Evolutionary conservation across 2,113 vertebrate species (phyloP).

Genomic region (Tapirus terrestris): DNA sequence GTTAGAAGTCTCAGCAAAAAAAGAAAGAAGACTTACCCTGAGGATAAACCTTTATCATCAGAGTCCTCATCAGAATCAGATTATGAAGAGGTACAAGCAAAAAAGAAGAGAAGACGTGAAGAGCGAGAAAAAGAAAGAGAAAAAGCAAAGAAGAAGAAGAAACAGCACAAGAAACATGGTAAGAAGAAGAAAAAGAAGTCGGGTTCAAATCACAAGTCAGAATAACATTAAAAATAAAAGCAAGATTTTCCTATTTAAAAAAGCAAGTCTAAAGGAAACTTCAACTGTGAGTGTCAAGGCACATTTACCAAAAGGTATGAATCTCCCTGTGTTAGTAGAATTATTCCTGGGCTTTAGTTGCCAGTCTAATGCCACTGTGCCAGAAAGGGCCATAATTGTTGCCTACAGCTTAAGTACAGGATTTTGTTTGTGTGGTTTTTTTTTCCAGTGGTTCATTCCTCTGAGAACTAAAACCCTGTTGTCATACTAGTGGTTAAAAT

Average conservation of each 20-base stretch:
- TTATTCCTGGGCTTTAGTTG: constrained; percentile 47
- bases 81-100: constrained; percentile 89
- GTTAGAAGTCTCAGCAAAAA: constrained; percentile 88
- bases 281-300: constrained; percentile 84
- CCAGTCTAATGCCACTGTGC: constrained; percentile 76
- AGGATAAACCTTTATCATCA: constrained; percentile 85
- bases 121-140: constrained; percentile 88
- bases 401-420: constrained; percentile 80
- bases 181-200: constrained; percentile 95
- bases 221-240: constrained; percentile 78
- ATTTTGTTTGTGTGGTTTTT: constrained; percentile 10
- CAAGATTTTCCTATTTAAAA: constrained; percentile 73
- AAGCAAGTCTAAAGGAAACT: constrained; percentile 83
- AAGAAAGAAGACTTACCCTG: constrained; percentile 86
- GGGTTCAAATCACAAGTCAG: constrained; percentile 87
- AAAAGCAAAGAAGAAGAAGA: constrained; percentile 93
- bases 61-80: constrained; percentile 89
- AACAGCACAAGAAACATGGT: constrained; percentile 95
- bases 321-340: constrained; percentile 80
- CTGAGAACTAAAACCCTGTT: constrained; percentile 58
- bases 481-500: constrained; percentile 78
- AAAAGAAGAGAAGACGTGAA: constrained; percentile 92
- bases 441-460: constrained; percentile 51
- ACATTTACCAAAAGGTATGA: constrained; percentile 85
- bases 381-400: constrained; percentile 81